A percentile compares a stretch with the other conserved stretches of the same genome.
Evolutionary conservation across 2,797 vertebrate genomes (phyloP).

Genomic region (Taenioides sp.): DNA sequence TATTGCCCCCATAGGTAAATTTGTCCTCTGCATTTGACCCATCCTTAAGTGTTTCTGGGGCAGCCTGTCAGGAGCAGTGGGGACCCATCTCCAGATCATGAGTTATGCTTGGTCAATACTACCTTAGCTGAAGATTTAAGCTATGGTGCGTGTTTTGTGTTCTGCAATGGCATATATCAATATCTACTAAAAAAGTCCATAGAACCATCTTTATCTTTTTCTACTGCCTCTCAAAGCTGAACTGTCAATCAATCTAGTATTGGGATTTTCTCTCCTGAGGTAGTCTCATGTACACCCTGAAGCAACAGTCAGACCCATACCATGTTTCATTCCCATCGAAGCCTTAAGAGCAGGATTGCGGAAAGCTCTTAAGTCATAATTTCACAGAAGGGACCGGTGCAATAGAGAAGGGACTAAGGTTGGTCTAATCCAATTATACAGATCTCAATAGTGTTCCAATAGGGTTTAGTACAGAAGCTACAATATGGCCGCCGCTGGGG

Average conservation of each 20-base stretch:
- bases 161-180: background rate
- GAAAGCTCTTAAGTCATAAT: constrained; percentile 63
- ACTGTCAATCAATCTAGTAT: constrained; percentile 52
- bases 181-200: background rate
- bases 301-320: constrained; percentile 53
- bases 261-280: constrained; percentile 40
- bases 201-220: constrained; percentile 19
- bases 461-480: constrained; percentile 47
- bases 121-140: no score
- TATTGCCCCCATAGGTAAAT: no score
- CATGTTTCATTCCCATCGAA: constrained; percentile 53
- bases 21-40: no score
- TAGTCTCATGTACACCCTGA: constrained; percentile 24
- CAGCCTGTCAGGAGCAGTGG: no score
- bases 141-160: no score
- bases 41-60: no score
- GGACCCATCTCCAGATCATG: no score
- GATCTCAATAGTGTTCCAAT: constrained; percentile 64
- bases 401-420: constrained; percentile 64
- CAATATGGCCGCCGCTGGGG: constrained; percentile 49
- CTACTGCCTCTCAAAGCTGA: constrained; percentile 52
- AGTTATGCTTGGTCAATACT: no score
- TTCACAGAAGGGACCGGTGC: constrained; percentile 61
- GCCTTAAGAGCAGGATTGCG: constrained; percentile 51
- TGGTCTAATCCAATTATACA: constrained; percentile 72